Evolutionary conservation across 2,888 invertebrate genomes (phyloP), one percentile per base, ranked within the genome.

Genomic region (Eristalis tenax): DNA sequence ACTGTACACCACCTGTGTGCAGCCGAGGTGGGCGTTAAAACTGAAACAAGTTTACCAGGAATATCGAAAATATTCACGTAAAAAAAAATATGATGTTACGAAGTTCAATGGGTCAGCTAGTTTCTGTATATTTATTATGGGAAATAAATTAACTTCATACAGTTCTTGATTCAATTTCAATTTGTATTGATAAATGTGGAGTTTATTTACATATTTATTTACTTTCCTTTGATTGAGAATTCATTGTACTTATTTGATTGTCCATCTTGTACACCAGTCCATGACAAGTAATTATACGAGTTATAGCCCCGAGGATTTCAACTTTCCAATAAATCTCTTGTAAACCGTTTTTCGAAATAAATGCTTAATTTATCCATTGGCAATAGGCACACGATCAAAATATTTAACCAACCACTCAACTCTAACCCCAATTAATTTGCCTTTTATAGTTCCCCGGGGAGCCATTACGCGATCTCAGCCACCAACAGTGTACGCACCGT

Each of bases 391-490:
- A 68, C 61, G 83, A 87, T 87, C 83, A 87, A 87, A 80, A 87
- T 80, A 87, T 79, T 83, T 79, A 87, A 64, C 79, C 83, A 76
- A 76, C 57, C 71, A 87, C 90, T 90, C 91, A 90, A 90, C 90
- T 88, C 91, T 90, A 91, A 91, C 91, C 91, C 91, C 91, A 92
- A 92, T 92, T 92, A 92, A 92, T 92, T 91, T 91, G 92, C 90
- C 91, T 91, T 92, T 92, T 92, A 92, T 92, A 90, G 92, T 90
- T 89, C 92, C 92, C 92, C 89, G 88, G 93, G 91, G 92, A 91
- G 90, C 90, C 91, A 91, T 92, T 91, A 90, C 90, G 90, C 88
- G 91, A 87, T 83, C 87, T 87, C 71, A 78, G 57, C 59, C 71
- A 66, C 74, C 78, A 75, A 43, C 35, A 61, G 65, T 43, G 68